Evolutionary conservation across 1,140 invertebrate genomes (phyloP), one percentile per base, ranked within the genome.

Genomic region (Drosophila busckii): DNA sequence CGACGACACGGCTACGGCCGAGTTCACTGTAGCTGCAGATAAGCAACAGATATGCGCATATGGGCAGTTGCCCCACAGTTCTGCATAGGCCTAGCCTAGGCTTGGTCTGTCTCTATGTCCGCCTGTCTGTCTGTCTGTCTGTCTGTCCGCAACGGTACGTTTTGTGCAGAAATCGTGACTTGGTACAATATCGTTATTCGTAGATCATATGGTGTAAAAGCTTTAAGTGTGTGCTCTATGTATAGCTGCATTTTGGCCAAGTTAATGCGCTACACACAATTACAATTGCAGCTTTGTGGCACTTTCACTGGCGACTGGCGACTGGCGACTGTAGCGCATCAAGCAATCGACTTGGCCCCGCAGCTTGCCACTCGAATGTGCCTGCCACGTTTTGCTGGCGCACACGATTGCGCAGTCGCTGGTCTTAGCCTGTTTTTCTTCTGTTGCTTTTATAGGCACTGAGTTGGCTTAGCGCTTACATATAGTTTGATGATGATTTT

Each of bases 401-500:
- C 59, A 62, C 59, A 62, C 59, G 59, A 62, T 55, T 34, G 52
- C 53, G 42, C 42, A 41, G 40, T 34, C 25, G n/a, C n/a, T 23
- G 15, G 9, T 6, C 29, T 22, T 19, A 3, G 17, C 7, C 10
- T 4, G 19, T 9, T 10, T 9, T 12, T 7, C 17, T 26, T 7
- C 22, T 22, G 9, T 10, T n/a, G 16, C 69, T 73, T 73, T 67
- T 73, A 73, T 67, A 73, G 63, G 69, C 69, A 38, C 50, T 26
- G 60, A 71, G 45, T 10, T 20, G 3, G 54, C 64, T 32, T 45
- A 23, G 49, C 34, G 71, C 71, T 73, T 68, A 78, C 73, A 78
- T 78, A 80, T 78, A 68, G 75, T 78, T 78, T 78, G 73, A 85
- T 85, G 83, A 85, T 85, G 83, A 83, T 85, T 85, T 85, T 85